Conservation (phyloP, 2,888 invertebrate genomes). For the Noctua janthina region DNA sequence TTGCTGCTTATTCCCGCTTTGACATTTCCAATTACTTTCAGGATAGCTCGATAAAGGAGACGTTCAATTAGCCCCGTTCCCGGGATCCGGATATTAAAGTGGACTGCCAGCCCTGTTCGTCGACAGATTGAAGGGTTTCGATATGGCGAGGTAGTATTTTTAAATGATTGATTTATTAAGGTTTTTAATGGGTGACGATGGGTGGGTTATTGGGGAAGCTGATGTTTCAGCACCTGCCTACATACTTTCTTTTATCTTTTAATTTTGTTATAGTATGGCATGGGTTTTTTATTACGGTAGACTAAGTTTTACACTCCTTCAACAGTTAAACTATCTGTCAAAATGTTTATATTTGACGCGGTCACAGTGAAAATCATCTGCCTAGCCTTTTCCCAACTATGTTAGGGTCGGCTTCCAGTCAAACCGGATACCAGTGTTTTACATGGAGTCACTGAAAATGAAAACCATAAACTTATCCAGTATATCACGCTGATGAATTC, state of each 20-base stretch:
- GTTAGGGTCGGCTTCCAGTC: too few species aligned
- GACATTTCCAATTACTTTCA: constrained; percentile 61
- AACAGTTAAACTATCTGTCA: neutral
- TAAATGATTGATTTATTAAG: constrained; percentile 36
- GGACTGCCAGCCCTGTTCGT: constrained; percentile 47
- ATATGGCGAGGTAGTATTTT: constrained; percentile 24
- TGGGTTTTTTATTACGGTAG: neutral
- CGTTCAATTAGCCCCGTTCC: constrained; percentile 56
- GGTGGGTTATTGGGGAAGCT: neutral
- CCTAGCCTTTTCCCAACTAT: too few species aligned
- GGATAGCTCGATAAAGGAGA: constrained; percentile 59
- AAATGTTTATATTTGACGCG: too few species aligned
- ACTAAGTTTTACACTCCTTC: neutral
- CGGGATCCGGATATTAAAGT: constrained; percentile 43
- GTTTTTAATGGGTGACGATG: neutral
- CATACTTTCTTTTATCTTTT: neutral
- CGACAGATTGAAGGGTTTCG: constrained; percentile 35
- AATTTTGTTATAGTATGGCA: neutral
- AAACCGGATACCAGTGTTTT: too few species aligned
- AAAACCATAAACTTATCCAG: neutral
- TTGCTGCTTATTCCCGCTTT: constrained; percentile 42
- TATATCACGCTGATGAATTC: neutral
- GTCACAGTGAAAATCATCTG: too few species aligned
- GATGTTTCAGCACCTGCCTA: neutral
- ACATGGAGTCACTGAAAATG: too few species aligned